A percentile compares a stretch with the other conserved stretches of the same genome.
Conservation (phyloP, 2,113 vertebrate species). For the Accipiter cooperii region DNA sequence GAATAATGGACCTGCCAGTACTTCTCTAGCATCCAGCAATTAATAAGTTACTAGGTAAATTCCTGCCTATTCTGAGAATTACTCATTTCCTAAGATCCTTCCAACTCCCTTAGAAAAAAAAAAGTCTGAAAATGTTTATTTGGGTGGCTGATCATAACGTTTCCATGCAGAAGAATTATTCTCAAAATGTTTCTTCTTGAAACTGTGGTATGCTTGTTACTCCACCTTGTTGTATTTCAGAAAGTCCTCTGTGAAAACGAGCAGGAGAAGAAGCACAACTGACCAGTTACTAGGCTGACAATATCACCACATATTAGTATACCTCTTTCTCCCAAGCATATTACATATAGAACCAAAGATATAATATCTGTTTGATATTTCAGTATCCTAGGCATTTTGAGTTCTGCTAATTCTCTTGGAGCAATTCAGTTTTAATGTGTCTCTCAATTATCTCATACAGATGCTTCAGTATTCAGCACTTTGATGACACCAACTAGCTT, state of each 20-base stretch:
- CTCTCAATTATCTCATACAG: not conserved
- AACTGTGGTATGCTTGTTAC: not conserved
- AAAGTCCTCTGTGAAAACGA: not conserved
- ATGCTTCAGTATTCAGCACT: not conserved
- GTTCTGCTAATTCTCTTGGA: not conserved
- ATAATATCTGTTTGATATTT: not conserved
- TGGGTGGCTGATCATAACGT: not conserved
- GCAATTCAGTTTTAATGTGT: not conserved
- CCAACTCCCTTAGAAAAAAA: not conserved
- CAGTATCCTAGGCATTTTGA: not conserved
- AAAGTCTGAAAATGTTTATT: not conserved
- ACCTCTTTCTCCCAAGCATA: not conserved
- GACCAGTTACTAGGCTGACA: not conserved
- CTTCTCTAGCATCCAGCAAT: not conserved
- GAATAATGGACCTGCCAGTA: not conserved
- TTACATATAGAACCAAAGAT: not conserved
- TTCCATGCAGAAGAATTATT: not conserved
- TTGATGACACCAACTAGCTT: not conserved
- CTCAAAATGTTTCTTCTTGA: not conserved
- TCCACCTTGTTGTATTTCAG: not conserved
- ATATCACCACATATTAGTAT: not conserved
- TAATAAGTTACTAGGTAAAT: not conserved
- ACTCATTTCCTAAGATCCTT: constrained; percentile 20
- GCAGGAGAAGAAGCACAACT: not conserved
- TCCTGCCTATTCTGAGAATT: constrained; percentile 7